Percentiles rank a stretch among this genome's conserved stretches.
phyloP scores from a whole-genome alignment of 1,140 invertebrate species.

The Pseudomyrmex flavicornis region DNA sequence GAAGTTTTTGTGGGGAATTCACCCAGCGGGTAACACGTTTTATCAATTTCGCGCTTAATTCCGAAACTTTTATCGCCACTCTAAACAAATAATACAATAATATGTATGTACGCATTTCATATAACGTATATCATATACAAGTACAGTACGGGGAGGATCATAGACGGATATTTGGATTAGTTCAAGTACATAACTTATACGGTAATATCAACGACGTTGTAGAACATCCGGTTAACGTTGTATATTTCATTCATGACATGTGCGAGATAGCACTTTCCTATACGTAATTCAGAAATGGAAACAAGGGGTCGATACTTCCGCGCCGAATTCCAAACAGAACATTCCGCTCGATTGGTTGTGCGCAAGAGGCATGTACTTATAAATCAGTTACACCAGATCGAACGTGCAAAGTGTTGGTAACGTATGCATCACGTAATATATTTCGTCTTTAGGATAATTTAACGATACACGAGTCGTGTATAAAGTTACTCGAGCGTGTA shows the following conservation, averaged over 20 bases:
- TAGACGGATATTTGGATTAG: conserved; percentile 17
- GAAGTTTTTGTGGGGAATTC: not conserved
- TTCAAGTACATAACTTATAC: not conserved
- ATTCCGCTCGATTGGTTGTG: conserved; percentile 48
- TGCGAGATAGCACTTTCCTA: conserved; percentile 37
- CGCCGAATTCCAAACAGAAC: conserved; percentile 26
- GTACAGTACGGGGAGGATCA: not conserved
- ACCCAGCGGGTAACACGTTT: not conserved
- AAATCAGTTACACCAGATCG: conserved; percentile 21
- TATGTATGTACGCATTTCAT: no score
- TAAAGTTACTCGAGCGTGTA: not conserved
- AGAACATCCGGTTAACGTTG: not conserved
- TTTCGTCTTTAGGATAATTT: not conserved
- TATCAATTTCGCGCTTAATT: not conserved
- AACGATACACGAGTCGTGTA: not conserved
- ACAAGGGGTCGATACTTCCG: conserved; percentile 19
- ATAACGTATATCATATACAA: not conserved
- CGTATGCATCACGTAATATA: no score
- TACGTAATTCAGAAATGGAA: conserved; percentile 54
- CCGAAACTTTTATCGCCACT: conserved; percentile 1
- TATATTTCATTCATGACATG: conserved; percentile 50
- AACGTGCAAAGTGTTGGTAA: conserved; percentile 6
- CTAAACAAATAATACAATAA: conserved; percentile 13
- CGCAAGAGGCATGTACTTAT: conserved; percentile 35
- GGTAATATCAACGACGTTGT: conserved; percentile 38